A percentile compares a stretch with the other conserved stretches of the same genome.
Evolutionary conservation across 2,113 vertebrate genomes (phyloP).

Genomic region (Myotis yumanensis): DNA sequence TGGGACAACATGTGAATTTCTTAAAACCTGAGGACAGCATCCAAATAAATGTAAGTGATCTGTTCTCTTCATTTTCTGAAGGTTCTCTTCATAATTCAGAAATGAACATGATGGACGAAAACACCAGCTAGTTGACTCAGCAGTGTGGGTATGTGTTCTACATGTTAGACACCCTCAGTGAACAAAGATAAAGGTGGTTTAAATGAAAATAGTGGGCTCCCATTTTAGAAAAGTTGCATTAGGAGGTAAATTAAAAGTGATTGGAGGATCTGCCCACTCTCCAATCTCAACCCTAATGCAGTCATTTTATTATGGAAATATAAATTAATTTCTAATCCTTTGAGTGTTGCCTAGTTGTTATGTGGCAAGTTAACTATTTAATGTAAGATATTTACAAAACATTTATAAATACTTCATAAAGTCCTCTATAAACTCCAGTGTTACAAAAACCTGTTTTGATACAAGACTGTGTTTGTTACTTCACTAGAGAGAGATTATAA

Average conservation of each 20-base stretch:
- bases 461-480: neutral
- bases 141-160: accelerated
- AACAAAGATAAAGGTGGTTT: neutral
- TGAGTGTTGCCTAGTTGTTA: neutral
- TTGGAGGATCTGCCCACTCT: neutral
- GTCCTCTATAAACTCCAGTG: neutral
- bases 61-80: neutral
- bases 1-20: neutral
- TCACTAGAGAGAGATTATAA: neutral
- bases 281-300: neutral
- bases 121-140: neutral
- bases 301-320: neutral
- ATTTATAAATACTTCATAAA: neutral
- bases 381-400: neutral
- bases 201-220: neutral
- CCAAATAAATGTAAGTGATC: neutral
- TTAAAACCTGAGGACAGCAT: neutral
- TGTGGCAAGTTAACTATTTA: neutral
- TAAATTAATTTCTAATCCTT: neutral
- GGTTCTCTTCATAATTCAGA: neutral
- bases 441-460: neutral
- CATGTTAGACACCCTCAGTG: accelerated
- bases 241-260: neutral
- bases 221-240: neutral
- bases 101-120: neutral